Evolutionary conservation across 2,888 invertebrate species (phyloP), one percentile per base, ranked within the genome.

Genomic region (Petrophora chlorosata): DNA sequence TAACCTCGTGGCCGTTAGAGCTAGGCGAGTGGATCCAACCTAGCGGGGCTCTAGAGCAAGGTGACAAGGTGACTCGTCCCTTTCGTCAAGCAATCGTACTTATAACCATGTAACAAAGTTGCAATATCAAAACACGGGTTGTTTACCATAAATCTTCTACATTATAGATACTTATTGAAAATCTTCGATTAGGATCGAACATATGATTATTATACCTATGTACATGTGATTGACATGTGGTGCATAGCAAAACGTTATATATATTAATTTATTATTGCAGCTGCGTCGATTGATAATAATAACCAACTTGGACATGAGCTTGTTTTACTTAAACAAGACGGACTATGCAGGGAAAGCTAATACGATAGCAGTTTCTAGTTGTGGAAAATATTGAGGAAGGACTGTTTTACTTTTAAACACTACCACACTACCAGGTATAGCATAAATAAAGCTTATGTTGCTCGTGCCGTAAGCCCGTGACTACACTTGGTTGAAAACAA

Each of bases 111-210:
- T 49, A 42, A 49, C 68, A 66, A 56, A 48, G 68, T 70, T 60
- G 68, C 56, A 30, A 34, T 56, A 44, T 53, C 53, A 65, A 65
- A 66, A 70, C 63, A 65, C 36, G 29, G 33, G 59, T 59, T 70
- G 70, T 63, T 63, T 65, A 70, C 59, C 48, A 53, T 60, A 47
- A 58, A 61, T 59, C 36, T 60, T 47, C 28, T 51, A 34, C 34
- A 35, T 49, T 43, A 34, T 35, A 40, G 12, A 35, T 32, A 42
- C 19, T 41, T 40, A 40, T 25, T 25, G 30, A 17, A 22, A 36
- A 36, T 40, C 10, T 42, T 34, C 19, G 39, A 43, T 43, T 39
- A 43, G 15, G 23, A 30, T 41, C 28, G 29, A 13, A 16, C 15
- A n/a, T 19, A 28, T 19, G 28, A 34, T 42, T 28, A 28, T 28